These are phyloP conservation scores for Phymanthus crucifer DNA, from an alignment of 92 coral and sea anemone genomes.

Conservation along the genomic window DNA sequence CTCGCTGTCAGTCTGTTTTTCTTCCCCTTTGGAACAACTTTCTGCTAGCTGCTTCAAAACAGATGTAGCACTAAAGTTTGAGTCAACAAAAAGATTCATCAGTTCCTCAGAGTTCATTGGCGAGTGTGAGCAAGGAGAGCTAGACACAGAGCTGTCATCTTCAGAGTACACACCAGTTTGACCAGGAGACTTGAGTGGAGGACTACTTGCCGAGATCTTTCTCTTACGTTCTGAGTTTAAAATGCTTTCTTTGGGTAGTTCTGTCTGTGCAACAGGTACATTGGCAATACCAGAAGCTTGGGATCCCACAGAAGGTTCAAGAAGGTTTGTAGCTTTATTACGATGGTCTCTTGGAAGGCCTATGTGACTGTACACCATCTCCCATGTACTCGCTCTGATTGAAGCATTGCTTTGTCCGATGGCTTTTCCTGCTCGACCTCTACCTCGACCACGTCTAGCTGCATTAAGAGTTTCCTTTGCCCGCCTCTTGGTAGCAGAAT, in stretches of 20 bases:
- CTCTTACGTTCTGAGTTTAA: conserved; percentile 9
- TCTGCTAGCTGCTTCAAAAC: conserved; percentile 73
- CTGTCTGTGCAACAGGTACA: conserved; percentile 31
- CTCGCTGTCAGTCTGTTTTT: neutral
- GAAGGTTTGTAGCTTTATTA: conserved; percentile 9
- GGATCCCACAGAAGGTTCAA: conserved; percentile 23
- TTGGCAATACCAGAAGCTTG: conserved; percentile 32
- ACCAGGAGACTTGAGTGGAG: conserved; percentile 23
- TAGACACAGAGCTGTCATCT: conserved; percentile 48
- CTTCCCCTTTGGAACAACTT: conserved; percentile 33
- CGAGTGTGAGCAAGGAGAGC: conserved; percentile 49
- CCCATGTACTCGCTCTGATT: conserved; percentile 43
- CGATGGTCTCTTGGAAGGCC: conserved; percentile 28
- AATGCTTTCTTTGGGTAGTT: conserved; percentile 10
- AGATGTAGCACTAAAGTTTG: conserved; percentile 72
- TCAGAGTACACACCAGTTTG: conserved; percentile 23
- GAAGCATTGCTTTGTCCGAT: neutral
- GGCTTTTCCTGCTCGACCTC: neutral
- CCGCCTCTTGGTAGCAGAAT: conserved; percentile 21
- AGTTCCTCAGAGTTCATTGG: conserved; percentile 49
- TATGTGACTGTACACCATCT: conserved; percentile 39
- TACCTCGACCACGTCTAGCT: conserved; percentile 24
- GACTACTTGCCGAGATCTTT: conserved; percentile 15
- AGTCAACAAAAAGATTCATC: conserved; percentile 42
- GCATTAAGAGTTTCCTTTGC: conserved; percentile 24